phyloP scores from a whole-genome alignment of 2,797 vertebrate genomes.

The Chiloscyllium punctatum region DNA sequence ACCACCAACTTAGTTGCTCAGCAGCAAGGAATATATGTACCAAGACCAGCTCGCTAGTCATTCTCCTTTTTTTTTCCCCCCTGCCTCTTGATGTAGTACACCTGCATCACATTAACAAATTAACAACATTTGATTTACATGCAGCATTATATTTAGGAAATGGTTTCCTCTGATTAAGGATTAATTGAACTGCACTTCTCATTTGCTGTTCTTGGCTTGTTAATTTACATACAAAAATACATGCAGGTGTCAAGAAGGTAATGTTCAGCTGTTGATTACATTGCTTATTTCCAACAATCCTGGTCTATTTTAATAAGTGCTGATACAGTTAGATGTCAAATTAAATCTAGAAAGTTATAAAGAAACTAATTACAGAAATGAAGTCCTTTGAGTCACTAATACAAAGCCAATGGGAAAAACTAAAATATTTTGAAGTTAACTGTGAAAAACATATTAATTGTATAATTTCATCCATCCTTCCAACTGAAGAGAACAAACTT shows the following conservation, averaged over 20 bases:
- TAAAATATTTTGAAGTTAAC: neutral
- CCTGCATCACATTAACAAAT: constrained; percentile 10
- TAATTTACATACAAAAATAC: neutral
- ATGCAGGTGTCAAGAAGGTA: neutral
- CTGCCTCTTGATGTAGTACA: neutral
- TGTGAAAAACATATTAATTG: neutral
- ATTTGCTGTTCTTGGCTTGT: neutral
- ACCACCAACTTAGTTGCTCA: neutral
- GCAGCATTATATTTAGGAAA: neutral
- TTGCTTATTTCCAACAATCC: neutral
- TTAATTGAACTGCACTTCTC: neutral
- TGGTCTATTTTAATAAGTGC: neutral
- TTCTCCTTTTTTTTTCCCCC: neutral
- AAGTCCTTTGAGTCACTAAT: neutral
- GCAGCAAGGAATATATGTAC: neutral
- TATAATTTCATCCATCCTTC: neutral
- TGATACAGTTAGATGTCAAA: neutral
- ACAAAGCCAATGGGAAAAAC: neutral
- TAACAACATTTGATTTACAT: neutral
- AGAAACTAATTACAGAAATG: neutral
- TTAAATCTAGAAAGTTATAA: neutral
- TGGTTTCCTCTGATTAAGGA: neutral
- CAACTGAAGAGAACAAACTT: neutral
- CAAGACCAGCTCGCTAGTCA: neutral
- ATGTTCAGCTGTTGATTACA: neutral